These are phyloP conservation scores for Pangasius mekongensis DNA, from an alignment of 2,797 vertebrate species.

Conservation along the genomic window DNA sequence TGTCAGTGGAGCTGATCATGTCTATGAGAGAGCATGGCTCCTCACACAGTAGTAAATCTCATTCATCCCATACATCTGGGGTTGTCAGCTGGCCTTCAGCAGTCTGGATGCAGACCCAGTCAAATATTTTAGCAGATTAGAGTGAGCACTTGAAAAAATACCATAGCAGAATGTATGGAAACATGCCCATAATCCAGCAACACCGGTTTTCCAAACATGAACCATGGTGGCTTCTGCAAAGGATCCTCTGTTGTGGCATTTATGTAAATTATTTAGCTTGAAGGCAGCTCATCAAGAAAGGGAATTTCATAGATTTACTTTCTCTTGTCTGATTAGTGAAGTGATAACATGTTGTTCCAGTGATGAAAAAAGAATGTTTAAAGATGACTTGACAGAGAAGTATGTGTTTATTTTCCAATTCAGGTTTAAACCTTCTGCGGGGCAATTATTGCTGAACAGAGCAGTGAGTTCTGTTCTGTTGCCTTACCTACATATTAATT, in stretches of 20 bases:
- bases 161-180: background rate
- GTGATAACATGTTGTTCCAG: background rate
- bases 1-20: constrained; percentile 31
- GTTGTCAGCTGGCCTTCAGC: background rate
- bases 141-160: background rate
- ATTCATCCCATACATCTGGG: constrained; percentile 11
- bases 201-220: background rate
- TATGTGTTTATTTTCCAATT: background rate
- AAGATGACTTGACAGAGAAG: background rate
- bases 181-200: background rate
- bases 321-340: background rate
- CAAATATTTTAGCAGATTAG: background rate
- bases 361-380: background rate
- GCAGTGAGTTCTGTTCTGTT: background rate
- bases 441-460: background rate
- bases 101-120: background rate
- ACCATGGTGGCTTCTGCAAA: background rate
- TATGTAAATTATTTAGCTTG: background rate
- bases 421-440: background rate
- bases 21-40: constrained; percentile 16
- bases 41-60: constrained; percentile 34
- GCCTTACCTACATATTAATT: background rate
- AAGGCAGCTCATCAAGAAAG: background rate
- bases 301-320: background rate
- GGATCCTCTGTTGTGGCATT: background rate